Base-by-base conservation (phyloP, 1,140 invertebrate species). In the Pristionchus pacificus region DNA sequence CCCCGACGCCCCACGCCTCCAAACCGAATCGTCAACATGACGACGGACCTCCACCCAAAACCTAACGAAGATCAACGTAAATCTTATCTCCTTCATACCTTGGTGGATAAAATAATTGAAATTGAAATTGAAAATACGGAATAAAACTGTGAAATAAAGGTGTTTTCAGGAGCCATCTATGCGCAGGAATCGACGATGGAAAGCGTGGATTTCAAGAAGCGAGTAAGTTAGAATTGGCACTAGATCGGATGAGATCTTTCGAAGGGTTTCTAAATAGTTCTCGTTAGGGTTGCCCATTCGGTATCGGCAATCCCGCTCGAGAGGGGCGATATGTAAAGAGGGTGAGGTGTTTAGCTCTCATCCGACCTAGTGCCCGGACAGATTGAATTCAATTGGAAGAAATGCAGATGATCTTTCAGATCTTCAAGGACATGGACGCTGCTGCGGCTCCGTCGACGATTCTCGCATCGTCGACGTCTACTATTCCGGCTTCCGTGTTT, bases 391-490 rank as follows among this genome's bases (percentile, higher is more conserved):
- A 10, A 10, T 49, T 49, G 19, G 6, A 49, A 49, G 6, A 19
- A 49, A 49, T 19, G 19, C 19, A 10, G 19, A 10, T 49, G 38
- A 6, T 10, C 19, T 49, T 6, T 10, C 38, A 74, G 29, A 67
- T 74, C 19, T 74, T 74, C 30, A 60, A 29, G 2, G 60, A 72
- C 19, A 55, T 74, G 24, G 73, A 74, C 60, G 10, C 14, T 27
- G 3, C 71, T 2, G 65, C 64, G 15, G 71, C 14, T 49, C 31
- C 33, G 19, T 59, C 64, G 15, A 73, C 71, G 0, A 71, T 74
- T 28, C 62, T 74, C 10, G 73, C 68, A 1, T 72, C 69, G 31
- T 72, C 69, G 33, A 74, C 73, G 13, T 74, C 73, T 2, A 74
- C 73, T 6, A 71, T 74, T 59, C 69, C 73, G n/a, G 63, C 73